Evolutionary conservation across 1,140 invertebrate species (phyloP).

Genomic region (Pogonognathellus flavescens): DNA sequence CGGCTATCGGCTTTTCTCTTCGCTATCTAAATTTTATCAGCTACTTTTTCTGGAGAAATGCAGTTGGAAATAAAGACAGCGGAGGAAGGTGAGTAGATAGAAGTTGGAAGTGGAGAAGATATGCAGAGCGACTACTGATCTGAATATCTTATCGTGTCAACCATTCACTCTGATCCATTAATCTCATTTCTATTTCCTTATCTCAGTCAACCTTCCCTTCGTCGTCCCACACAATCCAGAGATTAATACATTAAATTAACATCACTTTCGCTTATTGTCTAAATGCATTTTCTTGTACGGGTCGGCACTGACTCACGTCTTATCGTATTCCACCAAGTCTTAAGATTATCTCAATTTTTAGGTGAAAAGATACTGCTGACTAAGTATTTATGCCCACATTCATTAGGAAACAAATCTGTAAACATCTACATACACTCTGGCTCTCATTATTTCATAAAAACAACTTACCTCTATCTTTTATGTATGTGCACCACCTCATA

Average conservation of each 20-base stretch:
- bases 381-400: constrained; percentile 15
- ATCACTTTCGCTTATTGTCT: constrained; percentile 19
- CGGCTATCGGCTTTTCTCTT: no score
- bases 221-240: constrained; percentile 38
- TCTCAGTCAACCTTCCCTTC: constrained; percentile 26
- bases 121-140: constrained; percentile 41
- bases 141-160: constrained; percentile 29
- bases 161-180: constrained; percentile 34
- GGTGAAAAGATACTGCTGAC: not conserved
- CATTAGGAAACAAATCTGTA: constrained; percentile 9
- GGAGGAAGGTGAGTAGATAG: not conserved
- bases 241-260: constrained; percentile 45
- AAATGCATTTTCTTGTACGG: constrained; percentile 29
- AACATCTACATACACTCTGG: not conserved
- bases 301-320: not conserved
- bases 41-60: not conserved
- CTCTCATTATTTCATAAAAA: no score
- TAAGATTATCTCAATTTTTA: not conserved
- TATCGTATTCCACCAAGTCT: constrained; percentile 3
- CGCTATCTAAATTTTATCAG: no score
- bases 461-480: no score
- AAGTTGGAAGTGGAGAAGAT: constrained; percentile 9
- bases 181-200: constrained; percentile 43
- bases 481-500: no score
- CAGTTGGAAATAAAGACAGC: not conserved